Percentiles rank a stretch among this genome's conserved stretches.
Evolutionary conservation across 2,797 vertebrate genomes (phyloP).

Genomic region (Cottoperca gobio): DNA sequence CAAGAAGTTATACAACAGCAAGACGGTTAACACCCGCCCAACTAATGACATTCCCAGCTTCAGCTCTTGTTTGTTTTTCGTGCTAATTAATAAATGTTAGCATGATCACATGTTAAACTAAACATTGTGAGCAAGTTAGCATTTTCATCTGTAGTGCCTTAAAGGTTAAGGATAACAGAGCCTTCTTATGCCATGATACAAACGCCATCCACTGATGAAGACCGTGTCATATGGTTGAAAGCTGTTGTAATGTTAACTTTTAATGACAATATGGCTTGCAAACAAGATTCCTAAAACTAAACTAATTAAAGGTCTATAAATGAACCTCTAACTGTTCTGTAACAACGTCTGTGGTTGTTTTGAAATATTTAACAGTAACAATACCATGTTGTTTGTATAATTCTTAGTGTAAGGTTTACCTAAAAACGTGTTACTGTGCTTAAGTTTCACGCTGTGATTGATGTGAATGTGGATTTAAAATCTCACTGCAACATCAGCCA

Average conservation of each 20-base stretch:
- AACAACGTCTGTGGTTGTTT: background rate
- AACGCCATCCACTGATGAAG: too few species aligned
- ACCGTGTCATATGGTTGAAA: too few species aligned
- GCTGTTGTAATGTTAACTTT: too few species aligned
- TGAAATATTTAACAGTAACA: background rate
- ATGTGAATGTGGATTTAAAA: background rate
- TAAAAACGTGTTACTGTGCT: too few species aligned
- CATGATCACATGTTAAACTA: too few species aligned
- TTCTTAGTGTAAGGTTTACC: background rate
- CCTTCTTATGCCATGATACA: too few species aligned
- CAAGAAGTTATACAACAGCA: conserved; percentile 51
- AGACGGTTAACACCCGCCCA: conserved; percentile 45
- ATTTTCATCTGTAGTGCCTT: too few species aligned
- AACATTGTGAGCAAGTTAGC: too few species aligned
- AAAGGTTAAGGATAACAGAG: too few species aligned
- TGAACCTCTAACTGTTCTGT: background rate
- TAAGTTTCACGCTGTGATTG: background rate
- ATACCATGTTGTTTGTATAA: background rate
- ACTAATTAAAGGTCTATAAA: background rate
- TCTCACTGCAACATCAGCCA: background rate
- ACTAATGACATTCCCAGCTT: too few species aligned
- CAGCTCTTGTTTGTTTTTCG: too few species aligned
- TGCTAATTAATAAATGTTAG: too few species aligned
- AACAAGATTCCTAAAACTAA: background rate
- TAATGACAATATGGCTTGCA: background rate